Percentiles rank a stretch among this genome's conserved stretches.
Conservation (phyloP, 2,113 vertebrate genomes). For the Dasyprocta punctata region DNA sequence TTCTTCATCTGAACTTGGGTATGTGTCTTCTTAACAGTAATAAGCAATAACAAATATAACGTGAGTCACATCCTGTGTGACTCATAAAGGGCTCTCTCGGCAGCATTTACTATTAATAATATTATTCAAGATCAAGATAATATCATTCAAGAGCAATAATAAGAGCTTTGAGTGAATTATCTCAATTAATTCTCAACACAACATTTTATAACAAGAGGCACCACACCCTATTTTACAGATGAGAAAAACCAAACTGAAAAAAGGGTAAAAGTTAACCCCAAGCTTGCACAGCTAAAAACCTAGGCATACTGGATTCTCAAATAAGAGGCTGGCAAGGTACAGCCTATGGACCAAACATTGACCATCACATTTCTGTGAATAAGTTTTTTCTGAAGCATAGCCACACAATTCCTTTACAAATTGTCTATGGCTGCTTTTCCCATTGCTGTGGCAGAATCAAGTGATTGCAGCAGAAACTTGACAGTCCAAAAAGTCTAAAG, state of each 20-base stretch:
- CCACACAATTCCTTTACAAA: not conserved
- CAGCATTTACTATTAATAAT: conserved; percentile 5
- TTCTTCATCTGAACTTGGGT: not conserved
- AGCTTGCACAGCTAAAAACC: not conserved
- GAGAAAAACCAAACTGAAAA: not conserved
- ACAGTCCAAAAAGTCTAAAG: not conserved
- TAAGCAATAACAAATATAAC: not conserved
- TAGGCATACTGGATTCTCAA: not conserved
- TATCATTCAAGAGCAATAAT: not conserved
- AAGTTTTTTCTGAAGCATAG: not conserved
- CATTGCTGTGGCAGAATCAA: not conserved
- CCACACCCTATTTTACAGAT: not conserved
- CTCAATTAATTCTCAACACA: conserved; percentile 36
- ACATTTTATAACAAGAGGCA: not conserved
- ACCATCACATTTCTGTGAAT: not conserved
- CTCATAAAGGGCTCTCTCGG: not conserved
- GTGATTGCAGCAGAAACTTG: not conserved
- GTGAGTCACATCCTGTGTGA: not conserved
- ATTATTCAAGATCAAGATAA: conserved; percentile 35
- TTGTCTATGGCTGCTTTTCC: not conserved
- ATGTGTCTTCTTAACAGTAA: not conserved
- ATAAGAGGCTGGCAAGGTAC: not conserved
- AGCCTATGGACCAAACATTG: not conserved
- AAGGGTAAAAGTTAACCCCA: not conserved
- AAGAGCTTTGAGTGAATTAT: not conserved